A percentile compares a stretch with the other conserved stretches of the same genome.
These are phyloP conservation scores for Candoia aspera DNA, from an alignment of 2,113 vertebrate species.

Conservation along the genomic window DNA sequence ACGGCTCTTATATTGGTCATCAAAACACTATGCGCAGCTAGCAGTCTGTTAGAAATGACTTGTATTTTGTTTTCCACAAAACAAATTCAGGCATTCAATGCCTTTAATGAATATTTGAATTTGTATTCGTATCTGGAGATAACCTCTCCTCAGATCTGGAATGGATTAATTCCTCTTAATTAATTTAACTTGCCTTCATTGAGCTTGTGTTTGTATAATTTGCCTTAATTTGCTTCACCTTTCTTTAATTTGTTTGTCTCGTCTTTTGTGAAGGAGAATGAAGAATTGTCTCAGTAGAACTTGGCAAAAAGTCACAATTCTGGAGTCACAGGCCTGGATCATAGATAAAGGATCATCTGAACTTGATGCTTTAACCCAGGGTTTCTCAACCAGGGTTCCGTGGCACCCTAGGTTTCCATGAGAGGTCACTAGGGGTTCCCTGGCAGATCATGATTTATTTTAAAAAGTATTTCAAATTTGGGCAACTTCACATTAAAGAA, in stretches of 20 bases:
- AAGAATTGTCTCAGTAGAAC: conserved; percentile 6
- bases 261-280: conserved; percentile 11
- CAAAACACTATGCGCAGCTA: neutral
- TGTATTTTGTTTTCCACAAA: neutral
- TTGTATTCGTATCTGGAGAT: conserved; percentile 33
- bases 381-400: neutral
- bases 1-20: neutral
- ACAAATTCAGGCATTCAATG: neutral
- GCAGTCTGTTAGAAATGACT: neutral
- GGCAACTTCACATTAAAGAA: too few species aligned
- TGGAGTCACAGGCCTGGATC: neutral
- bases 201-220: conserved; percentile 38
- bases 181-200: conserved; percentile 37
- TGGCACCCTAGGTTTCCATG: neutral
- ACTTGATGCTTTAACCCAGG: neutral
- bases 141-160: conserved; percentile 39
- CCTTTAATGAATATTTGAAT: conserved; percentile 30
- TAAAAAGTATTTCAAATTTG: too few species aligned
- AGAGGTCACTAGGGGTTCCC: too few species aligned
- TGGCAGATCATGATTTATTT: too few species aligned
- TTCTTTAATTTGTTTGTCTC: conserved; percentile 43
- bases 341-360: neutral
- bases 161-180: conserved; percentile 44
- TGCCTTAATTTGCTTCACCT: conserved; percentile 40
- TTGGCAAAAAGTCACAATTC: neutral